Conservation (phyloP, 2,888 invertebrate genomes). For the Drosophila nigricruria region DNA sequence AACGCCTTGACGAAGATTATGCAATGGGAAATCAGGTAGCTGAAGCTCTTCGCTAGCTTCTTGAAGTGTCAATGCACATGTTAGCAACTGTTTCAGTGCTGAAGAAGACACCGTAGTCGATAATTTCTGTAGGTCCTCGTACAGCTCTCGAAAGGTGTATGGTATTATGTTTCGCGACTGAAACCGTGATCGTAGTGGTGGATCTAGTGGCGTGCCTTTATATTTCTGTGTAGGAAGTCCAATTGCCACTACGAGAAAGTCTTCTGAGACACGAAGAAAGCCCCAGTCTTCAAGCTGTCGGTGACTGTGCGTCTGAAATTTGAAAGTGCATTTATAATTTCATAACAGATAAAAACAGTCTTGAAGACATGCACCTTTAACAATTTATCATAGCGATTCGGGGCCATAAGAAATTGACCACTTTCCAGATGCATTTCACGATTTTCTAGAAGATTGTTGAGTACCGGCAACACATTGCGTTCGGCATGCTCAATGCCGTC, state of each 20-base stretch:
- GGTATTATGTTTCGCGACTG: slow-evolving; percentile 94
- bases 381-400: slow-evolving; percentile 95
- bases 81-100: slow-evolving; percentile 86
- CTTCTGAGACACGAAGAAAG: slow-evolving; percentile 95
- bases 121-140: slow-evolving; percentile 85
- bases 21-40: slow-evolving; percentile 96
- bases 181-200: slow-evolving; percentile 96
- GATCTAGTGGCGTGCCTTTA: slow-evolving; percentile 97
- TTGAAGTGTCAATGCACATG: slow-evolving; percentile 92
- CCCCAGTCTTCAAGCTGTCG: slow-evolving; percentile 94
- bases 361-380: slow-evolving; percentile 87
- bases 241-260: slow-evolving; percentile 96
- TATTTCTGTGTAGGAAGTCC: slow-evolving; percentile 95
- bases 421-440: slow-evolving; percentile 99
- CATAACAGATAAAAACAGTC: neutral
- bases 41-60: slow-evolving; percentile 89
- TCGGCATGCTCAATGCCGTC: slow-evolving; percentile 99
- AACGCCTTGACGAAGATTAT: slow-evolving; percentile 90
- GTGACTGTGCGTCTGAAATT: slow-evolving; percentile 89
- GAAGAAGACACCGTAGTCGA: slow-evolving; percentile 87
- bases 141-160: slow-evolving; percentile 86
- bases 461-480: slow-evolving; percentile 96
- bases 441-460: slow-evolving; percentile 98
- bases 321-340: neutral
- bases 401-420: slow-evolving; percentile 96